Conservation (phyloP, 2,797 vertebrate species). For the Ambastaia sidthimunki region DNA sequence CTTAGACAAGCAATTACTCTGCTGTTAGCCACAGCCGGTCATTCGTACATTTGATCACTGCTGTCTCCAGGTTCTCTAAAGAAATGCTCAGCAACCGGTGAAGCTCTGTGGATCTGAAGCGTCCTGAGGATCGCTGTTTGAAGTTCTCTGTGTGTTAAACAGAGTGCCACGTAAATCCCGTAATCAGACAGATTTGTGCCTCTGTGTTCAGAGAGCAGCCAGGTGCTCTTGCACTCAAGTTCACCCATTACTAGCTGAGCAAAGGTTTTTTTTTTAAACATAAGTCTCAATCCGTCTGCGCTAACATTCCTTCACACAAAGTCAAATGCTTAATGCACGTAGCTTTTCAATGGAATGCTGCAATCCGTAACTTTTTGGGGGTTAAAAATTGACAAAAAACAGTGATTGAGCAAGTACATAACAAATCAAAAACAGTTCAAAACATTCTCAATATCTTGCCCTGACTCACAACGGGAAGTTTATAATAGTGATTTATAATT, state of each 20-base stretch:
- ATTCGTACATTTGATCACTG: slow-evolving; percentile 5
- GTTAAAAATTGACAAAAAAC: too few species aligned
- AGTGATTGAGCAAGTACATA: too few species aligned
- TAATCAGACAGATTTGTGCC: slow-evolving; percentile 62
- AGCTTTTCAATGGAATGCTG: too few species aligned
- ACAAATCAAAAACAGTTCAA: too few species aligned
- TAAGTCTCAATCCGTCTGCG: slow-evolving; percentile 46
- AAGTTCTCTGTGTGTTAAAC: slow-evolving; percentile 50
- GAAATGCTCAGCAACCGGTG: slow-evolving; percentile 42
- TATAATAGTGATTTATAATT: too few species aligned
- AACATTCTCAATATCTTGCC: too few species aligned
- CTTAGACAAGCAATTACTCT: slow-evolving; percentile 17
- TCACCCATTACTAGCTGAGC: slow-evolving; percentile 2
- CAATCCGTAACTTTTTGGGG: too few species aligned
- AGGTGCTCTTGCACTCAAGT: slow-evolving; percentile 62
- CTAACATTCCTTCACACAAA: not conserved
- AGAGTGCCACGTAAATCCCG: slow-evolving; percentile 57
- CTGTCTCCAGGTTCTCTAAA: slow-evolving; percentile 36
- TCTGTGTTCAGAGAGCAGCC: slow-evolving; percentile 57
- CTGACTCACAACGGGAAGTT: too few species aligned
- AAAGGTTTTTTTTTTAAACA: slow-evolving; percentile 51
- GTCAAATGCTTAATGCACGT: not conserved
- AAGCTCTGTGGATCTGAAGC: slow-evolving; percentile 58
- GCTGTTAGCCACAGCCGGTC: not conserved
- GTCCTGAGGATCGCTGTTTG: slow-evolving; percentile 45